Evolutionary conservation across 1,140 invertebrate species (phyloP).

Genomic region (Hypsibius dujardini): DNA sequence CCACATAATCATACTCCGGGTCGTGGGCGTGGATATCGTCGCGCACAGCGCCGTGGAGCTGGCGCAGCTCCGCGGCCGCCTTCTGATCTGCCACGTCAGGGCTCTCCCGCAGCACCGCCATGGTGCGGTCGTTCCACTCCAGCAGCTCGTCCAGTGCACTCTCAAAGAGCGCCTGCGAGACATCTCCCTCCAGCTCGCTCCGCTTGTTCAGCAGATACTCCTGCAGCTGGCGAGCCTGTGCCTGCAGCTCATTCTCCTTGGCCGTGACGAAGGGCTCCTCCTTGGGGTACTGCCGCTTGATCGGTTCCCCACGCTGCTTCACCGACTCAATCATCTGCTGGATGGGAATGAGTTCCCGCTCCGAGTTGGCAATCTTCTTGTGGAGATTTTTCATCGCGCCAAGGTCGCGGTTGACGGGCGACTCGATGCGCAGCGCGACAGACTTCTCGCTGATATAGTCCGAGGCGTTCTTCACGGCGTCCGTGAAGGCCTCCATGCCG

Average conservation of each 20-base stretch:
- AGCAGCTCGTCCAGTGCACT: constrained; percentile 57
- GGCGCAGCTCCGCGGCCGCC: constrained; percentile 64
- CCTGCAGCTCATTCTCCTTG: constrained; percentile 58
- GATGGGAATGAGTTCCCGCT: constrained; percentile 68
- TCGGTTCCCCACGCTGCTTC: background rate
- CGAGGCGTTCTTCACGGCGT: background rate
- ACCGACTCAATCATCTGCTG: constrained; percentile 42
- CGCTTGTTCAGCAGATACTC: constrained; percentile 25
- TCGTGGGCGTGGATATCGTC: constrained; percentile 78
- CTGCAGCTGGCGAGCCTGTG: background rate
- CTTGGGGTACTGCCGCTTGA: constrained; percentile 51
- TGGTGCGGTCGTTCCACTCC: constrained; percentile 18
- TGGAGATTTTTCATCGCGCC: constrained; percentile 1
- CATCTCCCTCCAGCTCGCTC: constrained; percentile 58
- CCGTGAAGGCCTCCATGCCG: background rate
- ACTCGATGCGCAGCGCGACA: background rate
- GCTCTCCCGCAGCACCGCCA: constrained; percentile 28
- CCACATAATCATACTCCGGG: constrained; percentile 50
- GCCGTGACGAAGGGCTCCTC: constrained; percentile 65
- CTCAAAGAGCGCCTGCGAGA: constrained; percentile 83
- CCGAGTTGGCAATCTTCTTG: constrained; percentile 29
- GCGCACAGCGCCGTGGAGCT: constrained; percentile 71
- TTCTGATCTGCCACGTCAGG: constrained; percentile 30
- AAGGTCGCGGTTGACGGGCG: background rate
- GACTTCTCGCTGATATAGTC: background rate